A percentile compares a stretch with the other conserved stretches of the same genome.
phyloP scores from a whole-genome alignment of 2,113 vertebrate species.

The Casuarius casuarius region DNA sequence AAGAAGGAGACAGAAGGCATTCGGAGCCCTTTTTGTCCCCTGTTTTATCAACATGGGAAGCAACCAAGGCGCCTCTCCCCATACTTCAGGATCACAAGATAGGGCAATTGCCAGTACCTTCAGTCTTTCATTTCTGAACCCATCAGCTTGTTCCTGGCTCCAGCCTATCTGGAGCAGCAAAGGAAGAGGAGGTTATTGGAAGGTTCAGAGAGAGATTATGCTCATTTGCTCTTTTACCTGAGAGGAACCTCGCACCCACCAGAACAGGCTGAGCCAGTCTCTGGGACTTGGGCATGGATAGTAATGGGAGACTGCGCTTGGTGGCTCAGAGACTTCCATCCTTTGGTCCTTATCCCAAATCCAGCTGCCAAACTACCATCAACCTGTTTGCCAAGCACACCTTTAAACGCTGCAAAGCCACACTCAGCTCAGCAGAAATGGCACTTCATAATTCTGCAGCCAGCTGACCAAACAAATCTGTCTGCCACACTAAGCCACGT shows the following conservation, averaged over 20 bases:
- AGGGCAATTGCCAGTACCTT: neutral
- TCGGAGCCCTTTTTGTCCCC: neutral
- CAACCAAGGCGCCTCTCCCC: neutral
- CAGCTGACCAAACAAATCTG: neutral
- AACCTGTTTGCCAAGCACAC: neutral
- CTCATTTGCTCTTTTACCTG: neutral
- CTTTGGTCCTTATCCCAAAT: neutral
- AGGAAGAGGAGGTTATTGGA: neutral
- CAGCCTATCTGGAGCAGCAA: neutral
- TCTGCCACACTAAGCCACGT: neutral
- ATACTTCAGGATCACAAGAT: neutral
- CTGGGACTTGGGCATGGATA: neutral
- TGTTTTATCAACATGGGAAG: neutral
- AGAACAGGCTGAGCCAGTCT: neutral
- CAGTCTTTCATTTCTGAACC: neutral
- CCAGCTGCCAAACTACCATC: neutral
- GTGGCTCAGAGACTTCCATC: neutral
- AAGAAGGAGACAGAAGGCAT: neutral
- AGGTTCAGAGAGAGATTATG: neutral
- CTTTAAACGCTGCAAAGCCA: neutral
- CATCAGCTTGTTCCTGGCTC: neutral
- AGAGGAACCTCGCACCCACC: neutral
- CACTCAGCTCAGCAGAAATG: neutral
- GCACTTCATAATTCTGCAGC: neutral
- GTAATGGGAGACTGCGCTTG: accelerated